Conservation (phyloP, 2,888 invertebrate species). For the Pomacea canaliculata region DNA sequence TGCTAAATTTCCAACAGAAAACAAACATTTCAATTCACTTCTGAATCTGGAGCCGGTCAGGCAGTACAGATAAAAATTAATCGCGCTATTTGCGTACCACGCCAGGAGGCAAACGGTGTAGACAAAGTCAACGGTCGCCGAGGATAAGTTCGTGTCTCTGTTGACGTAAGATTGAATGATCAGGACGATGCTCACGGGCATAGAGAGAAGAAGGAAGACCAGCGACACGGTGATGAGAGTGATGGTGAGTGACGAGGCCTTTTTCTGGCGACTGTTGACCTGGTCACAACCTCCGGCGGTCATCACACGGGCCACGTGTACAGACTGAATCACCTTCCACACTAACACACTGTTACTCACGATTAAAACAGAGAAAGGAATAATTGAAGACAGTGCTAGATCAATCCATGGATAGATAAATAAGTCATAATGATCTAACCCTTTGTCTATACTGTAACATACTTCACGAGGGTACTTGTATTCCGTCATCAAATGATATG, state of each 20-base stretch:
- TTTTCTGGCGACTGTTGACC: not conserved
- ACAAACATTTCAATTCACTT: too few relatives aligned
- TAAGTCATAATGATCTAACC: not conserved
- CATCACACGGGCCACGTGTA: not conserved
- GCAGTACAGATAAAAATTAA: too few relatives aligned
- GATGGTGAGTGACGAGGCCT: not conserved
- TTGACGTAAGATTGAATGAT: not conserved
- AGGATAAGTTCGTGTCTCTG: too few relatives aligned
- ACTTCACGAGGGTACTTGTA: too few relatives aligned
- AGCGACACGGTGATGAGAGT: slow-evolving; percentile 1
- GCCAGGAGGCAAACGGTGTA: too few relatives aligned
- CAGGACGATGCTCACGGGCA: not conserved
- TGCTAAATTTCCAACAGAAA: too few relatives aligned
- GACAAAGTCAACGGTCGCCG: too few relatives aligned
- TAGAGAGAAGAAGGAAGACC: not conserved
- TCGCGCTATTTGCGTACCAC: too few relatives aligned
- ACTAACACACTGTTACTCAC: not conserved
- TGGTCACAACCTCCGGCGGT: not conserved
- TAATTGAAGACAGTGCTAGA: not conserved
- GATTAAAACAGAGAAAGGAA: not conserved
- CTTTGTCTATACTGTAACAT: not conserved
- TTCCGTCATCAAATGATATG: not conserved
- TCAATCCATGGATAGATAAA: not conserved
- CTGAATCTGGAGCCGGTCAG: too few relatives aligned
- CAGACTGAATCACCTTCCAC: slow-evolving; percentile 1